Evolutionary conservation across 2,113 vertebrate species (phyloP).

Genomic region (Actenoides hombroni): DNA sequence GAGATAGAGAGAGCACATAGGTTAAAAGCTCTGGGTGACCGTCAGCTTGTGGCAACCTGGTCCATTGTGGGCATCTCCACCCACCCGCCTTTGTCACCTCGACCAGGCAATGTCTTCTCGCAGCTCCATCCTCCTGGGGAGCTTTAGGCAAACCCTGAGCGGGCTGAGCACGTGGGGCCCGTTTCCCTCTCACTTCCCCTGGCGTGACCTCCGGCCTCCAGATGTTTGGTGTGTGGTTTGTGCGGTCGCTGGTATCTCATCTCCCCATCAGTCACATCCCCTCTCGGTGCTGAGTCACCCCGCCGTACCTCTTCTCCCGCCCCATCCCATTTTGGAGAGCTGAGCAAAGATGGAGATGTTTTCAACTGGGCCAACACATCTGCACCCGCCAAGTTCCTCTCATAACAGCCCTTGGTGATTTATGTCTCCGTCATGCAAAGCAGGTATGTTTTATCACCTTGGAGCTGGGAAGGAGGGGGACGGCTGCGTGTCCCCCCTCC

Average conservation of each 20-base stretch:
- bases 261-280: slow-evolving; percentile 42
- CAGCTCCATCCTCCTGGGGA: accelerated
- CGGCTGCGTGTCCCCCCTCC: accelerated
- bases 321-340: neutral
- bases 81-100: neutral
- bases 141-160: neutral
- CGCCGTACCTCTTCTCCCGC: neutral
- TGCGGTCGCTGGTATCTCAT: slow-evolving; percentile 39
- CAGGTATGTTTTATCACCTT: neutral
- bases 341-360: neutral
- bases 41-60: accelerated
- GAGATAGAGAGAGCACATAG: neutral
- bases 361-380: neutral
- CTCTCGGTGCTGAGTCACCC: slow-evolving; percentile 31
- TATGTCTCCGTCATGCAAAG: neutral
- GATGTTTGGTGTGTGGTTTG: slow-evolving; percentile 48
- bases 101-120: neutral
- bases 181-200: neutral
- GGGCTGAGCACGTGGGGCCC: neutral
- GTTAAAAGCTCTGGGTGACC: neutral
- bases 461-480: neutral
- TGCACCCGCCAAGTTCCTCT: slow-evolving; percentile 29
- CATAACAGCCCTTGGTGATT: slow-evolving; percentile 3
- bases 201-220: neutral
- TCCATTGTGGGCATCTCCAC: neutral